Conservation (phyloP, 2,888 invertebrate species). For the Melanchra persicariae region DNA sequence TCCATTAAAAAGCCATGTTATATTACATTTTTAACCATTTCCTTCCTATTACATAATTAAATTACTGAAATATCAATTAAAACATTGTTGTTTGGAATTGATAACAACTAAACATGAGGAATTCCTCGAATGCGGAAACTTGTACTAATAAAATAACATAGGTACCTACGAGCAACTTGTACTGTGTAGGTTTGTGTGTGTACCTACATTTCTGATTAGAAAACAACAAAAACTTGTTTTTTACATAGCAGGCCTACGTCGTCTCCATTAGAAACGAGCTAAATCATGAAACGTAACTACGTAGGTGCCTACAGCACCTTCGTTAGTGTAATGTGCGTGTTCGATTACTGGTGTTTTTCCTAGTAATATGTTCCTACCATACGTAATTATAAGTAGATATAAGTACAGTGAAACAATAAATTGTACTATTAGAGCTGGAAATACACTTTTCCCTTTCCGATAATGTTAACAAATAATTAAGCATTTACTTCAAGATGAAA, state of each 20-base stretch:
- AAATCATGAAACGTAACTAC: slow-evolving; percentile 11
- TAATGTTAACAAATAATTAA: slow-evolving; percentile 13
- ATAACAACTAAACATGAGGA: slow-evolving; percentile 12
- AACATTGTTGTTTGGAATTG: slow-evolving; percentile 11
- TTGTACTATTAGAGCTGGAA: slow-evolving; percentile 25
- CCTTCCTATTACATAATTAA: slow-evolving; percentile 24
- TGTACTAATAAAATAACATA: slow-evolving; percentile 34
- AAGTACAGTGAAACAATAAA: slow-evolving; percentile 12
- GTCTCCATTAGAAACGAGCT: slow-evolving; percentile 17
- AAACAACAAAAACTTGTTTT: slow-evolving; percentile 26
- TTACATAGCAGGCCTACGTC: neutral
- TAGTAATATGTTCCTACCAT: neutral
- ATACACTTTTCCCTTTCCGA: slow-evolving; percentile 14
- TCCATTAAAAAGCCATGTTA: no score
- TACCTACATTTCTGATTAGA: slow-evolving; percentile 15
- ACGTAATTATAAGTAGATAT: neutral
- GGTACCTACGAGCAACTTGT: slow-evolving; percentile 10
- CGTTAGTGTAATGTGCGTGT: slow-evolving; percentile 38
- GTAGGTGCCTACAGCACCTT: neutral
- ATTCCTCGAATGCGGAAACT: slow-evolving; percentile 45
- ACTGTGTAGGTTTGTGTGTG: neutral
- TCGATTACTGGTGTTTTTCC: slow-evolving; percentile 24
- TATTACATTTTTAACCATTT: slow-evolving; percentile 20
- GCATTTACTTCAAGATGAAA: neutral
- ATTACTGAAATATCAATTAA: slow-evolving; percentile 21